Percentiles rank a stretch among this genome's conserved stretches.
Conservation (phyloP, 2,888 invertebrate genomes). For the Macropis europaea region DNA sequence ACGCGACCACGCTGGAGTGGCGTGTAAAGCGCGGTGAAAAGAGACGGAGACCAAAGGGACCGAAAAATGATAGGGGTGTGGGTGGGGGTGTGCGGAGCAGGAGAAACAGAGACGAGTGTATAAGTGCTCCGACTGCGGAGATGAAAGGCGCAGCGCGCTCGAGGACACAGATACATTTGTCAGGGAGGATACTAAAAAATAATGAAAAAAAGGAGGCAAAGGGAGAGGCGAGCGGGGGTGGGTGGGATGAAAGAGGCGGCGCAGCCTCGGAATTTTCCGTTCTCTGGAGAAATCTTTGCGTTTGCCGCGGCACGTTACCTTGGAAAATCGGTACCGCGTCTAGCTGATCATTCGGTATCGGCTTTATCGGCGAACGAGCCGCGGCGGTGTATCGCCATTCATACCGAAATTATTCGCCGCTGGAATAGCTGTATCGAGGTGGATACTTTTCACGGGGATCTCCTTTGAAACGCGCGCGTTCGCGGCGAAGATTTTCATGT, state of each 20-base stretch:
- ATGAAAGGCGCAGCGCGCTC: conserved; percentile 77
- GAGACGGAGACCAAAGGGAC: conserved; percentile 47
- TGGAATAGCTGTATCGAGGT: not conserved
- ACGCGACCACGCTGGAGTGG: conserved; percentile 52
- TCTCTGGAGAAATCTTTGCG: conserved; percentile 52
- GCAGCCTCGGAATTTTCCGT: conserved; percentile 52
- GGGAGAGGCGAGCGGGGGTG: conserved; percentile 22
- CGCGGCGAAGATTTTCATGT: not conserved
- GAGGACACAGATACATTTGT: conserved; percentile 75
- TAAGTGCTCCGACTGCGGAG: conserved; percentile 76
- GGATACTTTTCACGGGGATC: not conserved
- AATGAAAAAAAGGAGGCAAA: conserved; percentile 58
- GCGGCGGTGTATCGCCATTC: not conserved
- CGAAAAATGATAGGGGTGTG: conserved; percentile 37
- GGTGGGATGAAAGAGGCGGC: conserved; percentile 40
- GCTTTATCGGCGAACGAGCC: not conserved
- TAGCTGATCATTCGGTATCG: conserved; percentile 22
- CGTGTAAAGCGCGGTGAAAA: conserved; percentile 43
- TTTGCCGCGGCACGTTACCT: conserved; percentile 20
- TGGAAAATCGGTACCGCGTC: conserved; percentile 29
- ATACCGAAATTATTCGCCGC: not conserved
- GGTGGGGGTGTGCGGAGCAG: conserved; percentile 5
- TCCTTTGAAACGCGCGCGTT: not conserved
- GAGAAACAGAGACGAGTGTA: conserved; percentile 67
- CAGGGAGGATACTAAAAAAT: conserved; percentile 67